phyloP scores from a whole-genome alignment of 2,888 invertebrate species.

The Nymphalis c-album region DNA sequence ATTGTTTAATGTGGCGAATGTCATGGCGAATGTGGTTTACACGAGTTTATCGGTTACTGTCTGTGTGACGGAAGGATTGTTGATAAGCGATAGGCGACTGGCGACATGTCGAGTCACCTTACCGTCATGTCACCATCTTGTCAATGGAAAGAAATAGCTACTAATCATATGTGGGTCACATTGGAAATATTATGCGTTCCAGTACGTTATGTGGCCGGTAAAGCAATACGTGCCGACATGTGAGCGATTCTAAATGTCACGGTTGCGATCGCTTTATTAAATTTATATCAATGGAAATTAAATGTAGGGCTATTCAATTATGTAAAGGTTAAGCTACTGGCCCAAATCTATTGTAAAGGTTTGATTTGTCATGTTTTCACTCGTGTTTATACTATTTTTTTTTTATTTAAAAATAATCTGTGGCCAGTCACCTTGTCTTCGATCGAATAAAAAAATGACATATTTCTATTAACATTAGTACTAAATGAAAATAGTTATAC shows the following conservation, averaged over 20 bases:
- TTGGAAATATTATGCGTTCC: conserved; percentile 29
- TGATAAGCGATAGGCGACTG: neutral
- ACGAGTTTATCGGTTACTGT: neutral
- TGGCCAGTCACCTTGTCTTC: no score
- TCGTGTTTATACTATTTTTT: no score
- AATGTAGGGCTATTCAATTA: neutral
- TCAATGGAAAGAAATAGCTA: conserved; percentile 36
- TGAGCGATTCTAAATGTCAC: conserved; percentile 38
- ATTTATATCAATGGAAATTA: conserved; percentile 25
- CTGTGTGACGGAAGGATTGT: neutral
- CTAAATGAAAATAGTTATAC: no score
- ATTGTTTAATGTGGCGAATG: conserved; percentile 29
- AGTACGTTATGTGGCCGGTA: conserved; percentile 18
- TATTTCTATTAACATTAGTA: no score
- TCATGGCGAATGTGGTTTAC: conserved; percentile 27
- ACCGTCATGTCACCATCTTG: conserved; percentile 15
- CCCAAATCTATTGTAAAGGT: no score
- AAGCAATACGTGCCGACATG: conserved; percentile 10
- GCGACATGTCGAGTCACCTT: conserved; percentile 18
- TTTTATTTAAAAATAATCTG: neutral
- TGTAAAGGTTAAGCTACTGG: neutral
- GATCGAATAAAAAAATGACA: no score
- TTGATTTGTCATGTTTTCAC: no score
- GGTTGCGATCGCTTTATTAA: conserved; percentile 25
- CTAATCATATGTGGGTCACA: conserved; percentile 43